Conservation (phyloP, 2,888 invertebrate genomes). For the Thecocarcelia acutangulata region DNA sequence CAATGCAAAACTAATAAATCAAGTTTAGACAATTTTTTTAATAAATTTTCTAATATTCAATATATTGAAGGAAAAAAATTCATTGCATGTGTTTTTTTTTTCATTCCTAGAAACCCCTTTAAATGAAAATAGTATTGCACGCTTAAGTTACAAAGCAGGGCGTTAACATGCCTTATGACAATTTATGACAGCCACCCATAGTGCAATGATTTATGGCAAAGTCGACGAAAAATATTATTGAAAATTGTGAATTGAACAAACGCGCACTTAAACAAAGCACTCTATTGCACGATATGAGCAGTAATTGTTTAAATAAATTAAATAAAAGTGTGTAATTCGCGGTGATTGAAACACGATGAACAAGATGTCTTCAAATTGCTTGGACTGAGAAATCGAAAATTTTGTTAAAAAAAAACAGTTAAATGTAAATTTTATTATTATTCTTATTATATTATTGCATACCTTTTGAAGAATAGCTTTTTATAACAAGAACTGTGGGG, state of each 20-base stretch:
- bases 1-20: conserved; percentile 51
- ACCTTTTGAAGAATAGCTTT: too few relatives aligned
- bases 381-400: too few relatives aligned
- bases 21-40: conserved; percentile 39
- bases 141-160: conserved; percentile 69
- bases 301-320: too few relatives aligned
- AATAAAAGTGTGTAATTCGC: too few relatives aligned
- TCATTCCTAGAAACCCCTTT: conserved; percentile 53
- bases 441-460: too few relatives aligned
- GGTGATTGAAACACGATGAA: too few relatives aligned
- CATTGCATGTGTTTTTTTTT: background rate
- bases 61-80: conserved; percentile 16
- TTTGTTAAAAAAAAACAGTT: too few relatives aligned
- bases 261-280: background rate
- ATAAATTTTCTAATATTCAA: conserved; percentile 31
- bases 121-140: conserved; percentile 65
- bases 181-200: conserved; percentile 77
- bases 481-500: too few relatives aligned
- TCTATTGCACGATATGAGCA: background rate
- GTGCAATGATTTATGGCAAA: conserved; percentile 76
- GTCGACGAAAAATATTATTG: conserved; percentile 53
- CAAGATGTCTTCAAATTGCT: too few relatives aligned
- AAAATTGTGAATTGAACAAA: conserved; percentile 47
- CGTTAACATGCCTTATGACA: conserved; percentile 78
- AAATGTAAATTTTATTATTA: too few relatives aligned